A percentile compares a stretch with the other conserved stretches of the same genome.
Conservation (phyloP, 2,888 invertebrate genomes). For the Cryptops parisi region DNA sequence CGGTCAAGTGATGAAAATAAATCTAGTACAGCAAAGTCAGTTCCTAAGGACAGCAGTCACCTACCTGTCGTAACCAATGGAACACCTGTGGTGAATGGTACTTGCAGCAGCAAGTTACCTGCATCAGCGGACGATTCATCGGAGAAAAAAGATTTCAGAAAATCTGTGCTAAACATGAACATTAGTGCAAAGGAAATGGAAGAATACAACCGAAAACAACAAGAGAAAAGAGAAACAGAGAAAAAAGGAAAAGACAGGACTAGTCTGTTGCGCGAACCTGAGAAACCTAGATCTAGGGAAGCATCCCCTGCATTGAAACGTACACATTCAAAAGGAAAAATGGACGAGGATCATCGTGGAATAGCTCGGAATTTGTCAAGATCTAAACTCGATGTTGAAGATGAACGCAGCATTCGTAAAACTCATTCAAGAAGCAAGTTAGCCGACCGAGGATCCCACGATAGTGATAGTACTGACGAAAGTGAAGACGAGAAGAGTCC, state of each 20-base stretch:
- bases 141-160: background rate
- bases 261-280: background rate
- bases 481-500: slow-evolving; percentile 2
- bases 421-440: slow-evolving; percentile 1
- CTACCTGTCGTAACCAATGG: too few species aligned
- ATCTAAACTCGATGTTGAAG: background rate
- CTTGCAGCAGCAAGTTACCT: background rate
- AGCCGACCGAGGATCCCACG: background rate
- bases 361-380: background rate
- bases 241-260: background rate
- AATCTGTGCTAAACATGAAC: slow-evolving; percentile 4
- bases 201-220: background rate
- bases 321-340: background rate
- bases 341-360: background rate
- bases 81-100: background rate
- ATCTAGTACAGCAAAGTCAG: background rate
- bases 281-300: background rate
- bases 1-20: background rate
- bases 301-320: background rate
- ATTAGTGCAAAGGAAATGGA: background rate
- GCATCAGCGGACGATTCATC: background rate
- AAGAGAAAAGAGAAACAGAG: background rate
- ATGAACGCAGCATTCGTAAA: background rate
- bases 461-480: background rate
- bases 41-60: background rate